Percentiles rank a stretch among this genome's conserved stretches.
Evolutionary conservation across 2,113 vertebrate species (phyloP).

Genomic region (Platichthys stellatus): DNA sequence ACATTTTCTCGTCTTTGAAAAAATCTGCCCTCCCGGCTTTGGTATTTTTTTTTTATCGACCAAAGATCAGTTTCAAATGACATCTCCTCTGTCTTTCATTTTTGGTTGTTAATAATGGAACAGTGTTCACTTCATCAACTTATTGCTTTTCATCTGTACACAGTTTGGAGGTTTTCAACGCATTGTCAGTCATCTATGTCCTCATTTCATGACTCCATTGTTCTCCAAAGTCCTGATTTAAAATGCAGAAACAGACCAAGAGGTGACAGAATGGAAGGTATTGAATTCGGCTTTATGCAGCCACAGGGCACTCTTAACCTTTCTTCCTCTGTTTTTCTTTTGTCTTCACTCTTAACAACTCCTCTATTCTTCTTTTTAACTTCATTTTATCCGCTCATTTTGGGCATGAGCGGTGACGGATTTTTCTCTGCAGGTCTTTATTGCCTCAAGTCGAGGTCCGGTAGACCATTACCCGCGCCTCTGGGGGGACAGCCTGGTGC

Average conservation of each 20-base stretch:
- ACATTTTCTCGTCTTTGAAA: conserved; percentile 62
- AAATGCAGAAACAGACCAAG: conserved; percentile 53
- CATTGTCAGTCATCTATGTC: conserved; percentile 20
- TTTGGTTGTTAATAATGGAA: conserved; percentile 55
- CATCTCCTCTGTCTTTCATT: conserved; percentile 41
- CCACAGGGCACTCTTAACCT: conserved; percentile 48
- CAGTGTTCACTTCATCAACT: conserved; percentile 36
- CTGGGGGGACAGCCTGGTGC: conserved; percentile 49
- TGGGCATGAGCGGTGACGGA: conserved; percentile 52
- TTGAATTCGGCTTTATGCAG: conserved; percentile 39
- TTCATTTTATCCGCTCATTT: conserved; percentile 44
- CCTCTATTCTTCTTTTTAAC: conserved; percentile 46
- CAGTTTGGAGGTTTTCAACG: conserved; percentile 24
- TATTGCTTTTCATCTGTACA: conserved; percentile 23
- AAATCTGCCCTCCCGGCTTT: conserved; percentile 28
- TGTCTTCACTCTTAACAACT: conserved; percentile 55
- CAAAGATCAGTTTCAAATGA: conserved; percentile 54
- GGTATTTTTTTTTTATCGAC: conserved; percentile 59
- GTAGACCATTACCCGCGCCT: conserved; percentile 64
- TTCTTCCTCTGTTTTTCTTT: conserved; percentile 47
- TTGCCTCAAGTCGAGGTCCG: conserved; percentile 49
- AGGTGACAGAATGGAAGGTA: conserved; percentile 46
- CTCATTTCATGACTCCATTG: conserved; percentile 27
- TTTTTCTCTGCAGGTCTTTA: conserved; percentile 64
- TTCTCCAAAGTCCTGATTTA: conserved; percentile 32